These are phyloP conservation scores for Hydrocynus forskahlii DNA, from an alignment of 2,797 vertebrate genomes.

Conservation along the genomic window DNA sequence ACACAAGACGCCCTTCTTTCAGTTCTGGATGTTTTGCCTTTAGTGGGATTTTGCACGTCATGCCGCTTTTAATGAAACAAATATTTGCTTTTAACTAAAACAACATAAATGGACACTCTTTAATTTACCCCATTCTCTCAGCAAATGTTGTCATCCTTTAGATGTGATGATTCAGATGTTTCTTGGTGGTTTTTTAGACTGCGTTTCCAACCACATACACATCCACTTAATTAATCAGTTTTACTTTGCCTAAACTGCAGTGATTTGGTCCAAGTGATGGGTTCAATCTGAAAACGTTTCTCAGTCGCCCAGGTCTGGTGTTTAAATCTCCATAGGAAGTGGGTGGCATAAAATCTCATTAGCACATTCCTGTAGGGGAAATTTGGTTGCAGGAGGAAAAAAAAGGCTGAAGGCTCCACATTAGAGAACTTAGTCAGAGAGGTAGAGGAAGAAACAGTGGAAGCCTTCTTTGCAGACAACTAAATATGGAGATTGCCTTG, in stretches of 20 bases:
- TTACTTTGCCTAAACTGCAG: conserved; percentile 8
- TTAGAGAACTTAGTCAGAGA: conserved; percentile 24
- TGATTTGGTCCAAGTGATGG: conserved; percentile 9
- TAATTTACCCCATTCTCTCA: conserved; percentile 21
- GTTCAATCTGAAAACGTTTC: conserved; percentile 22
- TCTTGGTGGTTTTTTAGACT: conserved; percentile 21
- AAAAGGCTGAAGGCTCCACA: conserved; percentile 17
- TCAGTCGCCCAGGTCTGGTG: background rate
- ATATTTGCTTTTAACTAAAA: conserved; percentile 40
- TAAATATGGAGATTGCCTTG: conserved; percentile 45
- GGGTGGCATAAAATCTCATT: conserved; percentile 29
- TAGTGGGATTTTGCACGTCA: conserved; percentile 26
- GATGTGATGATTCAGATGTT: conserved; percentile 35
- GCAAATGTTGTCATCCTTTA: conserved; percentile 27
- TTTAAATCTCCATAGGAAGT: conserved; percentile 23
- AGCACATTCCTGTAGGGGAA: conserved; percentile 26
- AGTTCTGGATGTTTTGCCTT: conserved; percentile 39
- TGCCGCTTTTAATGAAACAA: conserved; percentile 43
- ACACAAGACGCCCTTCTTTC: conserved; percentile 24
- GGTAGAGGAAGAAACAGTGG: background rate
- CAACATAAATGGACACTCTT: conserved; percentile 24
- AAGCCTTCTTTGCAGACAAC: conserved; percentile 17
- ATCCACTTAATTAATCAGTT: conserved; percentile 46
- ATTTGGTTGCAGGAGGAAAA: conserved; percentile 29
- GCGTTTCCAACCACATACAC: conserved; percentile 10